These are phyloP conservation scores for Spinus olivaceus DNA, from an alignment of 2,797 vertebrate genomes.

Conservation along the genomic window DNA sequence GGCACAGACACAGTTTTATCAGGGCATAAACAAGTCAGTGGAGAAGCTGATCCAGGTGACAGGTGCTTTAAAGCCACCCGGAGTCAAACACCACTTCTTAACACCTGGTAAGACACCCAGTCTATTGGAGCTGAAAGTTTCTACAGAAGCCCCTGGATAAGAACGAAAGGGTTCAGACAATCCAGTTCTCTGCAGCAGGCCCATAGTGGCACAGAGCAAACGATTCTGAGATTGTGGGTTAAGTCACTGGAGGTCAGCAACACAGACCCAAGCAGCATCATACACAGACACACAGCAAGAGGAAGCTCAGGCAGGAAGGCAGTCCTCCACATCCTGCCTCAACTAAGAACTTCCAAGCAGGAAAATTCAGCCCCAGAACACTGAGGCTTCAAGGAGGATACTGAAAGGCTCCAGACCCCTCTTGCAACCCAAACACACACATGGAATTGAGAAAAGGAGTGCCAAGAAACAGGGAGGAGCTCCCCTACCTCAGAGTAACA, in stretches of 20 bases:
- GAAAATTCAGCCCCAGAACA: background rate
- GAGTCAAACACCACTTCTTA: background rate
- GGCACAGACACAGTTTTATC: background rate
- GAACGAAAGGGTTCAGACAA: background rate
- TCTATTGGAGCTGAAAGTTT: background rate
- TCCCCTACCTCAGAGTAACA: background rate
- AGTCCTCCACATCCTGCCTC: background rate
- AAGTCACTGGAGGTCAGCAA: background rate
- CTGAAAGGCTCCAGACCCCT: background rate
- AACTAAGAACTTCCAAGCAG: background rate
- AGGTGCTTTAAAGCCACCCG: background rate
- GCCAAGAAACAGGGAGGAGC: background rate
- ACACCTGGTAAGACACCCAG: background rate
- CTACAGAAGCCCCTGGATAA: background rate
- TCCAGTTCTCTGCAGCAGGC: background rate
- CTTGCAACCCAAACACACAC: background rate
- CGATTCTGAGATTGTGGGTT: background rate
- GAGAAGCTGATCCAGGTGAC: background rate
- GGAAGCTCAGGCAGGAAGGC: background rate
- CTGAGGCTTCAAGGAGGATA: background rate
- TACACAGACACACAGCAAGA: background rate
- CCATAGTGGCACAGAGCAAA: background rate
- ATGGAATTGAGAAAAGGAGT: accelerated
- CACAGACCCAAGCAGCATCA: background rate
- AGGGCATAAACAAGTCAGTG: background rate